Evolutionary conservation across 2,888 invertebrate species (phyloP), one percentile per base, ranked within the genome.

Genomic region (Drosophila kambysellisi): DNA sequence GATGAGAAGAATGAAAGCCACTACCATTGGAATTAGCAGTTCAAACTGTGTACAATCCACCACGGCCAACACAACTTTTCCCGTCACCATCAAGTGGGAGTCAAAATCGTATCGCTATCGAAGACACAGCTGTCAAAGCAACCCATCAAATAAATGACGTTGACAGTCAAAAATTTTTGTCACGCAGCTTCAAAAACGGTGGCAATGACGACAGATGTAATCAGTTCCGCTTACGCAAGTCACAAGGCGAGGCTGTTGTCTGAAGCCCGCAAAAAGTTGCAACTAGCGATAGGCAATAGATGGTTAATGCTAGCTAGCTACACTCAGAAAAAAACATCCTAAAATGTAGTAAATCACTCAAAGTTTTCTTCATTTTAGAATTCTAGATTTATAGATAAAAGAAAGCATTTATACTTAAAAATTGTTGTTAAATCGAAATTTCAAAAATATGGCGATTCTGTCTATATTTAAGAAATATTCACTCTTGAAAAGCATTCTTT

Each of bases 141-240:
- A 61, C 48, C 71, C 80, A 86, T 86, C 85, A 85, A 76, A 85
- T 86, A 85, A 85, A 85, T 85, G 86, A 87, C 81, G 81, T 25
- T 57, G 65, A 72, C 58, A 80, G 79, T 83, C 69, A 69, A 54
- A 75, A 76, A 89, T 83, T 89, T 79, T 76, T 88, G 89, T 88
- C 87, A 88, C 89, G 89, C 85, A 89, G 83, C 82, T 57, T 64
- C 59, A 61, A 69, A 53, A 78, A 75, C 57, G 57, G 57, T 32
- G 60, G 39, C 62, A 29, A 46, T 51, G 68, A 72, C 74, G 85
- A 72, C 76, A 73, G 77, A 67, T 73, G 80, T 85, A 88, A 88
- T 88, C 87, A 89, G 87, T 88, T 88, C 88, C 89, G 87, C 87
- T 81, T 88, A 77, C 74, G 73, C 76, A 77, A 88, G 82, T 80